Evolutionary conservation across 2,797 vertebrate species (phyloP).

Genomic region (Perodicticus potto): DNA sequence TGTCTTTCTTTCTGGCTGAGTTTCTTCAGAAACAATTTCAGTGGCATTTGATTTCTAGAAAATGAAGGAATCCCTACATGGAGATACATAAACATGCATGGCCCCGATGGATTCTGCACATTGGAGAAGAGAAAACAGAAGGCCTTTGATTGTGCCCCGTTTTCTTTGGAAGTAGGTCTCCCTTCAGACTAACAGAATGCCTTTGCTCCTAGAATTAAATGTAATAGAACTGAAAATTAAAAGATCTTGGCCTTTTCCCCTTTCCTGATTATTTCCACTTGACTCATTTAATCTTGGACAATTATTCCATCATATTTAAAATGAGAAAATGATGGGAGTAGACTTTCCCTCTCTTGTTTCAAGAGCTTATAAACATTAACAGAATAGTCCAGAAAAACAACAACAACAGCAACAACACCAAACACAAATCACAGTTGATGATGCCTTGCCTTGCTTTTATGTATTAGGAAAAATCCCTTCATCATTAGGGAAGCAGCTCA

Average conservation of each 20-base stretch:
- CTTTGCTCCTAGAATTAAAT: constrained; percentile 80
- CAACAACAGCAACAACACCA: constrained; percentile 69
- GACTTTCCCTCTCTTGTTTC: constrained; percentile 82
- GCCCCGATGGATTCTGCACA: constrained; percentile 60
- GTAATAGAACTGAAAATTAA: constrained; percentile 75
- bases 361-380: constrained; percentile 81
- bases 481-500: constrained; percentile 71
- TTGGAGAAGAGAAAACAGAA: constrained; percentile 70
- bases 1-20: constrained; percentile 63
- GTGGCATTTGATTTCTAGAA: constrained; percentile 74
- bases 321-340: constrained; percentile 82
- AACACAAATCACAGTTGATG: constrained; percentile 74
- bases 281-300: constrained; percentile 82
- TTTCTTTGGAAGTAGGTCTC: constrained; percentile 76
- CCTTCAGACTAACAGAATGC: constrained; percentile 56
- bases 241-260: constrained; percentile 77
- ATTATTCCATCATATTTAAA: constrained; percentile 85
- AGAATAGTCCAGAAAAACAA: constrained; percentile 75
- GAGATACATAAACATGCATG: constrained; percentile 58
- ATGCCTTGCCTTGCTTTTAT: constrained; percentile 75
- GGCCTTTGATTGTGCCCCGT: constrained; percentile 69
- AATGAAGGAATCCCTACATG: constrained; percentile 69
- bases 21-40: constrained; percentile 73
- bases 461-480: constrained; percentile 67
- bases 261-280: constrained; percentile 84